These are phyloP conservation scores for Drosophila seclusa DNA, from an alignment of 2,888 invertebrate genomes.

Conservation along the genomic window DNA sequence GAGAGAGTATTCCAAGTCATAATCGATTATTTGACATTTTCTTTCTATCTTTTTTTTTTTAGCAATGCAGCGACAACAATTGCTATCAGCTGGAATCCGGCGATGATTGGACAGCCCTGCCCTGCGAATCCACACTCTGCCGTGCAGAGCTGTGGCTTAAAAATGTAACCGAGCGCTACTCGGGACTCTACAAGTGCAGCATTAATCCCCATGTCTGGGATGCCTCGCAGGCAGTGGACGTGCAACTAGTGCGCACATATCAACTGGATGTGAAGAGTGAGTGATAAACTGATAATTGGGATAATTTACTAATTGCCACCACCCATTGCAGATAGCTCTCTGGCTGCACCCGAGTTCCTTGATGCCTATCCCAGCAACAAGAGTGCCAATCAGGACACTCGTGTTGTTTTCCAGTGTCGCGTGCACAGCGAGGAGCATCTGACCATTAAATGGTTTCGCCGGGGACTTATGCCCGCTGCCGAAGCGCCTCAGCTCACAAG, in stretches of 20 bases:
- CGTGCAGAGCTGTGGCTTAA: slow-evolving; percentile 76
- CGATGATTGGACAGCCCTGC: slow-evolving; percentile 80
- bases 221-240: slow-evolving; percentile 73
- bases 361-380: slow-evolving; percentile 81
- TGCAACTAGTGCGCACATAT: slow-evolving; percentile 83
- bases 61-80: slow-evolving; percentile 82
- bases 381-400: slow-evolving; percentile 67
- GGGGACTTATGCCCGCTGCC: slow-evolving; percentile 30
- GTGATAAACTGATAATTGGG: slow-evolving; percentile 16
- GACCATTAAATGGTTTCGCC: slow-evolving; percentile 84
- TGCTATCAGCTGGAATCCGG: slow-evolving; percentile 69
- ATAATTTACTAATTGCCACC: background rate
- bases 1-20: background rate
- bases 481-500: slow-evolving; percentile 28
- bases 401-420: slow-evolving; percentile 83
- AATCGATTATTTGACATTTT: background rate
- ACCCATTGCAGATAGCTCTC: slow-evolving; percentile 68
- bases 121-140: slow-evolving; percentile 80
- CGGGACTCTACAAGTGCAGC: slow-evolving; percentile 84
- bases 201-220: slow-evolving; percentile 79
- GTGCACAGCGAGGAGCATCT: slow-evolving; percentile 83
- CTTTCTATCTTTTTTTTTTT: background rate
- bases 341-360: slow-evolving; percentile 81
- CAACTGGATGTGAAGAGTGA: slow-evolving; percentile 83
- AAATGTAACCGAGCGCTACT: slow-evolving; percentile 83